Conservation (phyloP, 2,888 invertebrate species). For the Drosophila prostipennis region DNA sequence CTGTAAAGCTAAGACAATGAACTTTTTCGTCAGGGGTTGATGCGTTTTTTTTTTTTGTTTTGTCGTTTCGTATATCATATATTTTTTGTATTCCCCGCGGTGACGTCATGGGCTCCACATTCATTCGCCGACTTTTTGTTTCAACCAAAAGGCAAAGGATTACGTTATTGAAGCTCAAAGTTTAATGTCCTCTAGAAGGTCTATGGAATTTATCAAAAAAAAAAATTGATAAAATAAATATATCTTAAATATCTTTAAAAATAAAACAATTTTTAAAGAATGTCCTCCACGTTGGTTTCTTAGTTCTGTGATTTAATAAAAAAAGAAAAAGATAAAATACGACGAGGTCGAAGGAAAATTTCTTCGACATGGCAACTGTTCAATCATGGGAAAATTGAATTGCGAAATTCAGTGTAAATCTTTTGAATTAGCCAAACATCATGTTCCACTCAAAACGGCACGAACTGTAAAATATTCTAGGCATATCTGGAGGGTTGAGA, state of each 20-base stretch:
- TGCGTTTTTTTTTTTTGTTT: slow-evolving; percentile 17
- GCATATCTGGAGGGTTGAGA: slow-evolving; percentile 15
- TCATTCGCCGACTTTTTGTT: slow-evolving; percentile 20
- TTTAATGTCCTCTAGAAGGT: slow-evolving; percentile 9
- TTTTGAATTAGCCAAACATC: slow-evolving; percentile 82
- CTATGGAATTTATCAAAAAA: too few relatives aligned
- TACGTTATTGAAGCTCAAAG: slow-evolving; percentile 17
- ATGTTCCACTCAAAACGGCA: slow-evolving; percentile 80
- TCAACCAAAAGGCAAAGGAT: background rate
- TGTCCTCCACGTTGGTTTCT: too few relatives aligned
- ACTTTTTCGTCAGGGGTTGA: slow-evolving; percentile 53
- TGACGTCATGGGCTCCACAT: slow-evolving; percentile 57
- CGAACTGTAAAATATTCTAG: slow-evolving; percentile 74
- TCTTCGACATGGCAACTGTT: slow-evolving; percentile 29
- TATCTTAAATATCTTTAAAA: too few relatives aligned
- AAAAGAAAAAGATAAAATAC: background rate
- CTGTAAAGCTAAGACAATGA: slow-evolving; percentile 63
- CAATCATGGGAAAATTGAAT: slow-evolving; percentile 61
- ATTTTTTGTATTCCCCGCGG: slow-evolving; percentile 5
- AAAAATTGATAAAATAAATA: too few relatives aligned
- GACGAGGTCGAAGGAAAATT: background rate
- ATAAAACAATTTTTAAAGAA: too few relatives aligned
- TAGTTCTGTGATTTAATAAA: background rate
- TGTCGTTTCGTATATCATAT: slow-evolving; percentile 10
- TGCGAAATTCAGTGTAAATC: slow-evolving; percentile 69